phyloP scores from a whole-genome alignment of 2,888 invertebrate genomes.

The Andrena bicolor region DNA sequence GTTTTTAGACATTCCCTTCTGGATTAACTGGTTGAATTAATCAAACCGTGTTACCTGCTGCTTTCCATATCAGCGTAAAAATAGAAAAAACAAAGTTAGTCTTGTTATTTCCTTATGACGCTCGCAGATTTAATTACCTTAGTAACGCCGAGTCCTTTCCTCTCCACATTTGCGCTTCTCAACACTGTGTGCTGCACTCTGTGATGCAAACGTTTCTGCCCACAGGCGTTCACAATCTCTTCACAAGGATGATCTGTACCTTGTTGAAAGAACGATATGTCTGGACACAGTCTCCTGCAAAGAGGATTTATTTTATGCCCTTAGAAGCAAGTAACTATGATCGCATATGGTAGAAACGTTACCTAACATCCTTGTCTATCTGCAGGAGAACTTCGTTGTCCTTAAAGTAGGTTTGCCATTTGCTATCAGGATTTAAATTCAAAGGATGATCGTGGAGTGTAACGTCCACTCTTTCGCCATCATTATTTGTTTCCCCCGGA shows the following conservation, averaged over 20 bases:
- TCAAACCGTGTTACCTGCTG: constrained; percentile 78
- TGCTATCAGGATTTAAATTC: constrained; percentile 97
- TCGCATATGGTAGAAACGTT: background rate
- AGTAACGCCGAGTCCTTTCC: constrained; percentile 94
- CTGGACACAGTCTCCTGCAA: constrained; percentile 93
- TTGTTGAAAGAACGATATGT: constrained; percentile 98
- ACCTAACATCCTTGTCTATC: constrained; percentile 98
- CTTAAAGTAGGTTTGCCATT: constrained; percentile 98
- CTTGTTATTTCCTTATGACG: constrained; percentile 12
- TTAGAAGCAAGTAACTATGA: background rate
- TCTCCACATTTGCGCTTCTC: constrained; percentile 94
- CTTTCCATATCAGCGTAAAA: constrained; percentile 71
- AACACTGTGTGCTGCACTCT: constrained; percentile 95
- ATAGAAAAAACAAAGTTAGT: constrained; percentile 52
- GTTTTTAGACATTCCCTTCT: background rate
- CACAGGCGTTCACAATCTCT: constrained; percentile 92
- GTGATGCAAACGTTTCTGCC: constrained; percentile 93
- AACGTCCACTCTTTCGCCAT: constrained; percentile 87
- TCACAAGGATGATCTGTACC: constrained; percentile 96
- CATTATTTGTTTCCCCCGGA: constrained; percentile 88
- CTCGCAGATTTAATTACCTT: constrained; percentile 88
- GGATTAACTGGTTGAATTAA: background rate
- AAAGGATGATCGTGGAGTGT: constrained; percentile 94
- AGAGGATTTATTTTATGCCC: constrained; percentile 37
- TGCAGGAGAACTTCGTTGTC: constrained; percentile 99